Percentiles rank a stretch among this genome's conserved stretches.
These are phyloP conservation scores for Virgularia gustaviana DNA, from an alignment of 92 coral and sea anemone species.

Conservation along the genomic window DNA sequence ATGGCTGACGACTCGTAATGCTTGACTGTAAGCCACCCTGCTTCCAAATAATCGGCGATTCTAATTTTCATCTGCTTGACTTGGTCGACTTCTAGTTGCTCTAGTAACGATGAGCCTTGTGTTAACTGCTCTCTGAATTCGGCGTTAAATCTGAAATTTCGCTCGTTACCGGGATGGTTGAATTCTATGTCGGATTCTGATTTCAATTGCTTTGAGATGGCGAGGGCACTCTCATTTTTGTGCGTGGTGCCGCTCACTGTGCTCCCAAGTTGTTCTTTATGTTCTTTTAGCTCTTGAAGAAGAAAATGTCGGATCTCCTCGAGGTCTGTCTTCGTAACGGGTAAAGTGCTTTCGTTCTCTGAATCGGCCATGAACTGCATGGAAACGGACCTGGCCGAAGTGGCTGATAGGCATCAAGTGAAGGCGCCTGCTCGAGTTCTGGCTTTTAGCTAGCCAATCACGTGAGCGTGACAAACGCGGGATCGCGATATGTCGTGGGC, in stretches of 20 bases:
- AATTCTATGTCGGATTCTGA: conserved; percentile 1
- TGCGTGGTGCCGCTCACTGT: neutral
- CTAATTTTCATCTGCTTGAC: no score
- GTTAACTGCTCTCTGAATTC: no score
- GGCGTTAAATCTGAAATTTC: conserved; percentile 10
- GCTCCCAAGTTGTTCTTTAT: neutral
- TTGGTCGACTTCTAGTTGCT: no score
- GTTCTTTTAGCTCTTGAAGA: conserved; percentile 1
- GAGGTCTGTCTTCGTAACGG: neutral
- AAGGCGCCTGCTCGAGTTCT: no score
- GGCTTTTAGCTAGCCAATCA: no score
- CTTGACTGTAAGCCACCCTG: neutral
- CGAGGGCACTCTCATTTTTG: neutral
- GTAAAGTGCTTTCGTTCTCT: no score
- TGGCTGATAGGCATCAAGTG: no score
- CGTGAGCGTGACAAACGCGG: no score
- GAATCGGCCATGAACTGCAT: neutral
- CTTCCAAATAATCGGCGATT: neutral
- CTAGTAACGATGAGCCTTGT: no score
- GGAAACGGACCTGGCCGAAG: no score
- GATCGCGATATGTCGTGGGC: no score
- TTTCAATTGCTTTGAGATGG: conserved; percentile 6
- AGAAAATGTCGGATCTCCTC: neutral
- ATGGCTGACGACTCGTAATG: neutral
- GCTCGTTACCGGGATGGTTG: conserved; percentile 7